These are phyloP conservation scores for Ascaphus truei DNA, from an alignment of 2,113 vertebrate species.

Conservation along the genomic window DNA sequence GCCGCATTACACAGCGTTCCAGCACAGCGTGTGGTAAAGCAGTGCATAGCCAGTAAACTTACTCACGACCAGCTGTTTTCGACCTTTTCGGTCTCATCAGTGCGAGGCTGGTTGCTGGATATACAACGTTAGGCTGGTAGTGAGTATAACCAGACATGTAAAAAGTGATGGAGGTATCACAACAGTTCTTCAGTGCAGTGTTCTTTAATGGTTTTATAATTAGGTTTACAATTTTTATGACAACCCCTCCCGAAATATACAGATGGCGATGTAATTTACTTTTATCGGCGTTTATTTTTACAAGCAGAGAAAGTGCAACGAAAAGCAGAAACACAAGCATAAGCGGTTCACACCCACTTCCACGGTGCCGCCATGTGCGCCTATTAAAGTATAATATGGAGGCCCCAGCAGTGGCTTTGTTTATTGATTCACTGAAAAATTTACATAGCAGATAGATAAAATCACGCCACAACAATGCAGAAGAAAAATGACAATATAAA, in stretches of 20 bases:
- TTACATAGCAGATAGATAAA: background rate
- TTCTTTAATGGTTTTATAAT: constrained; percentile 36
- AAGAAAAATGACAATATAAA: constrained; percentile 15
- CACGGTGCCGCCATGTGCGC: background rate
- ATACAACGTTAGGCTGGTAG: no score
- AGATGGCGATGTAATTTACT: constrained; percentile 33
- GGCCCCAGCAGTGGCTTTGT: background rate
- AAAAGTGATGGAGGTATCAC: no score
- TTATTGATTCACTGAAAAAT: background rate
- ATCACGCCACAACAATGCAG: background rate
- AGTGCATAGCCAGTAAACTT: no score
- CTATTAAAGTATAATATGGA: background rate
- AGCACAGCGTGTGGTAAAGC: no score
- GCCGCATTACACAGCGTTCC: no score
- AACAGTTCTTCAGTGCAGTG: constrained; percentile 21
- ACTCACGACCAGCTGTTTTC: no score
- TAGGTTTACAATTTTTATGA: constrained; percentile 34
- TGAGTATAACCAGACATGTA: no score
- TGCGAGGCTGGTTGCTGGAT: no score
- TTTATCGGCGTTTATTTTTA: constrained; percentile 37
- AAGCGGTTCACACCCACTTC: background rate
- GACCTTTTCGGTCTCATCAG: no score
- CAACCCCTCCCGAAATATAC: constrained; percentile 23
- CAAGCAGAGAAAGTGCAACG: constrained; percentile 19
- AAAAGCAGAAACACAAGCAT: constrained; percentile 9